Evolutionary conservation across 2,888 invertebrate species (phyloP).

Genomic region (Aporophyla lueneburgensis): DNA sequence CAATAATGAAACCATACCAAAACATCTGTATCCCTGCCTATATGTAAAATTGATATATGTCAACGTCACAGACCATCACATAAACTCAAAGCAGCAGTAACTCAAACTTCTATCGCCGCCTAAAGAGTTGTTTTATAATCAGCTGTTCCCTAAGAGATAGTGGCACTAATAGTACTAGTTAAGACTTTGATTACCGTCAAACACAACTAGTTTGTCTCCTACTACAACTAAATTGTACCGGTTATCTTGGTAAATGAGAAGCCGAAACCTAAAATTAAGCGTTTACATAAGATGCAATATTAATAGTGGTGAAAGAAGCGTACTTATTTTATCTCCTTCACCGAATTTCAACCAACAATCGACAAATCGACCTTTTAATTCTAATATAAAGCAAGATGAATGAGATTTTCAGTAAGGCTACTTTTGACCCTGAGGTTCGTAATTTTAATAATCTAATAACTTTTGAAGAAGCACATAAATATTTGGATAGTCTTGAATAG

Average conservation of each 20-base stretch:
- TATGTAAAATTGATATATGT: neutral
- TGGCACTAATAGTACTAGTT: neutral
- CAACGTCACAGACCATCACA: neutral
- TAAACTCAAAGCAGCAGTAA: neutral
- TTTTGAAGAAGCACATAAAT: neutral
- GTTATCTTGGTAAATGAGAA: conserved; percentile 7
- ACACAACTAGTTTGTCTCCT: neutral
- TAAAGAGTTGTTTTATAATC: conserved; percentile 7
- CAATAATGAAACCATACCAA: neutral
- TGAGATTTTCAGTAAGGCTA: neutral
- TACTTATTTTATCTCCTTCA: neutral
- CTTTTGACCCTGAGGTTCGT: neutral
- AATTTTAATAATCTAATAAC: neutral
- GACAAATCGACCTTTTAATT: neutral
- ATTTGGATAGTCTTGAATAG: neutral
- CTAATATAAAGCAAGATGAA: neutral
- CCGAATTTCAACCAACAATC: neutral
- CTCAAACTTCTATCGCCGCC: neutral
- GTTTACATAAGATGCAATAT: neutral
- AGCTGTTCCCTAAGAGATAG: conserved; percentile 29
- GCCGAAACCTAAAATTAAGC: neutral
- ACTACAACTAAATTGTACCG: conserved; percentile 6
- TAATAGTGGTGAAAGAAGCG: neutral
- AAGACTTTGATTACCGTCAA: conserved; percentile 2
- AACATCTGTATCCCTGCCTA: neutral